A percentile compares a stretch with the other conserved stretches of the same genome.
Conservation (phyloP, 2,797 vertebrate genomes). For the Acipenser transmontanus region DNA sequence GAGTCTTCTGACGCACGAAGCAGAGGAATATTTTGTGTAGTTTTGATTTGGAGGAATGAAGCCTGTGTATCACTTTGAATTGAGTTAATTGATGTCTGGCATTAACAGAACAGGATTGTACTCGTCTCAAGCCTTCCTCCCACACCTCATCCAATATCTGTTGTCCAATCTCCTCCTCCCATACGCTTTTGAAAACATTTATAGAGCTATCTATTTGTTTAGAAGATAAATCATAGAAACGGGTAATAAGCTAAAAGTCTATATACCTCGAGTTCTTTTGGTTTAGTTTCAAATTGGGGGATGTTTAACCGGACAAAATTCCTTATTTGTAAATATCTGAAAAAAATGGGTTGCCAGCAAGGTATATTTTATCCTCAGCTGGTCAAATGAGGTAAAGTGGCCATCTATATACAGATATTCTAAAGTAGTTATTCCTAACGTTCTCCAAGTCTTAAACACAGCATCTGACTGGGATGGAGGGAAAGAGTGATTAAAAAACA, state of each 20-base stretch:
- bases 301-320: no score
- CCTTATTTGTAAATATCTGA: no score
- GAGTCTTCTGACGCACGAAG: no score
- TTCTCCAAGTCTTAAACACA: not conserved
- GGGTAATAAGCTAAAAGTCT: not conserved
- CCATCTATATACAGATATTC: slow-evolving; percentile 11
- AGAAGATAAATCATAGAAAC: not conserved
- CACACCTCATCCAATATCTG: no score
- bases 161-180: not conserved
- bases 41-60: not conserved
- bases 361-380: slow-evolving; percentile 5
- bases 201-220: not conserved
- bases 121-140: not conserved
- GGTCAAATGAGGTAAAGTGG: no score
- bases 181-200: not conserved
- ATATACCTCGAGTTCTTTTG: not conserved
- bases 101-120: slow-evolving; percentile 3
- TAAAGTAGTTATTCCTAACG: not conserved
- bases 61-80: not conserved
- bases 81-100: not conserved
- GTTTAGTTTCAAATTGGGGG: not conserved
- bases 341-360: slow-evolving; percentile 1
- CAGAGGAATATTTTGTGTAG: no score
- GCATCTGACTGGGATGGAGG: not conserved
- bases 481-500: not conserved